Percentiles rank a stretch among this genome's conserved stretches.
Conservation (phyloP, 2,797 vertebrate genomes). For the Pitangus sulphuratus region DNA sequence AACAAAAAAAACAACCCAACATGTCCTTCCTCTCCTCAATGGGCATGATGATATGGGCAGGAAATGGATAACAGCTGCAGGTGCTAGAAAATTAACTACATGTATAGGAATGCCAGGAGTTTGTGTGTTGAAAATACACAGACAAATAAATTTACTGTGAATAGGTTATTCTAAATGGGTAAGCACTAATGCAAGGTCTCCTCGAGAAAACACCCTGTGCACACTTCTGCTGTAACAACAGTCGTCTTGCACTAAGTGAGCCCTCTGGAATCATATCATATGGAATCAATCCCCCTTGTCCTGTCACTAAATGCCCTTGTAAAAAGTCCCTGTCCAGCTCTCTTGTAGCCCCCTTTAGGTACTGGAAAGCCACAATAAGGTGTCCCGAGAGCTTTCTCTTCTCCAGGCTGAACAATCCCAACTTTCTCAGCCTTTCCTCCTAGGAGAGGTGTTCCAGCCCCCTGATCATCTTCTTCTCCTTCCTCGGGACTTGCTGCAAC, state of each 20-base stretch:
- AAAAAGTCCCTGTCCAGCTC: neutral
- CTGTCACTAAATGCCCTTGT: too few species aligned
- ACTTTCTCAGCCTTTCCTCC: neutral
- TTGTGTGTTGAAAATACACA: neutral
- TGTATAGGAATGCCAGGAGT: conserved; percentile 7
- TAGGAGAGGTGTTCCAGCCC: neutral
- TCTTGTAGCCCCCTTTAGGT: neutral
- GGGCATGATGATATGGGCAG: conserved; percentile 21
- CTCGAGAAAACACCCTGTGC: neutral
- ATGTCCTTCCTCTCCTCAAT: conserved; percentile 50
- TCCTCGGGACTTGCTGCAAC: neutral
- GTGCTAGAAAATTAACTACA: conserved; percentile 9
- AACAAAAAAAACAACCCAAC: neutral
- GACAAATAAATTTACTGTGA: neutral
- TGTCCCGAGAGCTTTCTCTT: neutral
- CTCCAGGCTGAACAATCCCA: neutral
- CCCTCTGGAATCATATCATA: too few species aligned
- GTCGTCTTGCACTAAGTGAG: rapidly evolving
- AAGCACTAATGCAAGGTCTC: neutral
- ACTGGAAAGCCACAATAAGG: neutral
- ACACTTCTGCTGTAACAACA: neutral
- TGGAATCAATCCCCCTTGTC: neutral
- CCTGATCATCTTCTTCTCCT: neutral
- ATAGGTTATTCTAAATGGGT: neutral
- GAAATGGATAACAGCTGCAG: conserved; percentile 62